phyloP scores from a whole-genome alignment of 2,797 vertebrate genomes.

The Channallabes apus region DNA sequence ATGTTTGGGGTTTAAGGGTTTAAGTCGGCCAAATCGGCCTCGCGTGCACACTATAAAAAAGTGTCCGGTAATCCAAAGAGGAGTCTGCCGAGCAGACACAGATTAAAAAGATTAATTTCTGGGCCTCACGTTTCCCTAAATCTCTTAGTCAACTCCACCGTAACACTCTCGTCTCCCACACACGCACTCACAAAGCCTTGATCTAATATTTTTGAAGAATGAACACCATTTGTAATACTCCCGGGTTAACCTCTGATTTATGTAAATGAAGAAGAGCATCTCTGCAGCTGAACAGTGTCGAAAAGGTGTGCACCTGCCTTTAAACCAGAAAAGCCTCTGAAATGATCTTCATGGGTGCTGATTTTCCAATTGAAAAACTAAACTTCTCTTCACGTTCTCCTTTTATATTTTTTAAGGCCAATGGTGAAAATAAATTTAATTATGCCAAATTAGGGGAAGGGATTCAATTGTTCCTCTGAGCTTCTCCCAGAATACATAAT shows the following conservation, averaged over 20 bases:
- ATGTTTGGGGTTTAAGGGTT: constrained; percentile 12
- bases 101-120: constrained; percentile 73
- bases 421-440: constrained; percentile 72
- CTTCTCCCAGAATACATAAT: constrained; percentile 73
- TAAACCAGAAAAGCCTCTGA: constrained; percentile 28
- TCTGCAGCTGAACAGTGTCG: constrained; percentile 26
- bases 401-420: constrained; percentile 55
- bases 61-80: constrained; percentile 45
- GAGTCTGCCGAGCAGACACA: constrained; percentile 74
- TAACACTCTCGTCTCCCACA: constrained; percentile 13
- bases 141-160: constrained; percentile 34
- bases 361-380: constrained; percentile 58
- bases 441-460: constrained; percentile 70
- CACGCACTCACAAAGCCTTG: constrained; percentile 24
- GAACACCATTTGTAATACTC: constrained; percentile 19
- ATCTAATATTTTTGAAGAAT: constrained; percentile 9
- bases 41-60: constrained; percentile 46
- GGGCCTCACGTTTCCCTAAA: constrained; percentile 67
- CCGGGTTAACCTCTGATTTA: constrained; percentile 17
- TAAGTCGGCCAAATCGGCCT: constrained; percentile 21
- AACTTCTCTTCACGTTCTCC: constrained; percentile 53
- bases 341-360: constrained; percentile 54
- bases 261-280: constrained; percentile 14
- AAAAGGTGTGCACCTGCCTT: constrained; percentile 45
- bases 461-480: constrained; percentile 75